phyloP scores from a whole-genome alignment of 2,113 vertebrate species.

The Benitochromis conjunctus region DNA sequence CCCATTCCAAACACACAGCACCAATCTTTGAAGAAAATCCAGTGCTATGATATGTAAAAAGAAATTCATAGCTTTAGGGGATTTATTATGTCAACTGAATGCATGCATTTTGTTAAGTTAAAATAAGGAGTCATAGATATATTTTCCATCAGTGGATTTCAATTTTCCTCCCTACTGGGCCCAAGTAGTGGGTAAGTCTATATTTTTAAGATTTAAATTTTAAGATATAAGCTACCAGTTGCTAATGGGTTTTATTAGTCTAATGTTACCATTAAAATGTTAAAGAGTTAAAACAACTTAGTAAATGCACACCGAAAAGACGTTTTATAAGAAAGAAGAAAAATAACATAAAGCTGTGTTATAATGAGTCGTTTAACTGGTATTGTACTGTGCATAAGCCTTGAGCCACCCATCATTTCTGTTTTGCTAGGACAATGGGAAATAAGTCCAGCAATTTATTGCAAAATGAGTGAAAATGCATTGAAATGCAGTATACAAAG shows the following conservation, averaged over 20 bases:
- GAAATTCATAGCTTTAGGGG: constrained; percentile 1
- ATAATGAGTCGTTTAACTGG: background rate
- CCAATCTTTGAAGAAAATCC: constrained; percentile 59
- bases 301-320: background rate
- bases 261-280: background rate
- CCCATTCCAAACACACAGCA: constrained; percentile 9
- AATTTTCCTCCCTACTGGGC: background rate
- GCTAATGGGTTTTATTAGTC: background rate
- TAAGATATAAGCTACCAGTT: background rate
- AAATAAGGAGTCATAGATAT: background rate
- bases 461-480: background rate
- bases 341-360: background rate
- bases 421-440: background rate
- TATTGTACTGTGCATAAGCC: background rate
- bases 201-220: background rate
- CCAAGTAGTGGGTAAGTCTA: background rate
- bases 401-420: background rate
- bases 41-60: constrained; percentile 12
- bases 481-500: background rate
- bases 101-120: constrained; percentile 27
- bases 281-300: background rate
- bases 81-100: constrained; percentile 38
- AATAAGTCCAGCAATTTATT: background rate
- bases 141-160: background rate
- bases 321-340: background rate